Base-by-base conservation (phyloP, 1,140 invertebrate genomes). In the Drosophila asahinai region DNA sequence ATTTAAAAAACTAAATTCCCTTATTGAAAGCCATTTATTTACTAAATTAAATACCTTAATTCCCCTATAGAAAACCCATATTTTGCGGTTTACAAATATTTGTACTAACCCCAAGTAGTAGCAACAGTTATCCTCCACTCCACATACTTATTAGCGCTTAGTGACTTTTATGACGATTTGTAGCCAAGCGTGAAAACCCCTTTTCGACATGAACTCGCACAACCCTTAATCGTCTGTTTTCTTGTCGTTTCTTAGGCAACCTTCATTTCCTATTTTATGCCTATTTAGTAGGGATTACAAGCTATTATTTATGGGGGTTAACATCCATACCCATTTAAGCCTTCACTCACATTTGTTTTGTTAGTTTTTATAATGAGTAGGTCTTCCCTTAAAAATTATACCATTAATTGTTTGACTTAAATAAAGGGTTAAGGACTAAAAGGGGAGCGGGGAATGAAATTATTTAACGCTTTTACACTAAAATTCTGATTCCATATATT, bases 101-200 rank as follows among this genome's bases (percentile, higher is more conserved):
- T 36, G 0, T 27, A 6, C 11, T 17, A 7, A 33, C 14, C 9
- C 33, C 54, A 15, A 22, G 17, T 14, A 62, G 17, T 17, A 49
- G 19, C n/a, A 64, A 60, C 38, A 42, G 33, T 64, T 57, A 59
- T 0, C n/a, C 22, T 14, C 19, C n/a, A 6, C 2, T 3, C 8
- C 3, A 15, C 40, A 3, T 25, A 25, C 40, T 45, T 64, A 63
- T 66, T 63, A 66, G 63, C 58, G 63, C 27, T 64, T 33, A 63
- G 58, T 66, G 63, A 63, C 63, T 66, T 66, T 66, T 63, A 63
- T 64, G 63, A 27, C 19, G 54, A 40, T 19, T 57, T 66, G 63
- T 63, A 45, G 19, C 42, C 27, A 66, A 63, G 58, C 63, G 33
- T 36, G 15, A 60, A 66, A 66, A 57, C 54, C 63, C 63, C 57